Percentiles rank a stretch among this genome's conserved stretches.
Evolutionary conservation across 2,797 vertebrate species (phyloP).

Genomic region (Argya squamiceps): DNA sequence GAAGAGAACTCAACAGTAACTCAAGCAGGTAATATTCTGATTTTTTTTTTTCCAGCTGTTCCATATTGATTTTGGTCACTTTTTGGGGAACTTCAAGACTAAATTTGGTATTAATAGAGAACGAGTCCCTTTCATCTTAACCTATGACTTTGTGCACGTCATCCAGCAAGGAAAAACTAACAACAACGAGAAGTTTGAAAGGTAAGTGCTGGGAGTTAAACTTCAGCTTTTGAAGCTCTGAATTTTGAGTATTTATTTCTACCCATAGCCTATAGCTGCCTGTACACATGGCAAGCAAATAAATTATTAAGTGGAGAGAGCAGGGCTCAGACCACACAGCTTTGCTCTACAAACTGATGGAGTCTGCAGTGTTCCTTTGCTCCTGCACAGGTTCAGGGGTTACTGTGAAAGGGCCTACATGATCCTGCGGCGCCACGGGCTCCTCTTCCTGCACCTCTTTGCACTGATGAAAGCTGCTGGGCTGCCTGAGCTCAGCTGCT

Average conservation of each 20-base stretch:
- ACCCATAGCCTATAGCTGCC: background rate
- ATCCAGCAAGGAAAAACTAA: slow-evolving; percentile 95
- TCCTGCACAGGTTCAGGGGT: slow-evolving; percentile 86
- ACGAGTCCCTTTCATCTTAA: slow-evolving; percentile 96
- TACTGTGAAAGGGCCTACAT: slow-evolving; percentile 96
- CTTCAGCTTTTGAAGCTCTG: background rate
- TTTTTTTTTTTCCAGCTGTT: slow-evolving; percentile 81
- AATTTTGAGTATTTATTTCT: background rate
- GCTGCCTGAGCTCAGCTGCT: slow-evolving; percentile 94
- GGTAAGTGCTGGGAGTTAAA: slow-evolving; percentile 73
- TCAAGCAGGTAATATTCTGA: background rate
- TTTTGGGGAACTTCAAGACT: slow-evolving; percentile 97
- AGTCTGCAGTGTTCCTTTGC: too few relatives aligned
- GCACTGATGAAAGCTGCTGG: slow-evolving; percentile 97
- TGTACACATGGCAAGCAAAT: background rate
- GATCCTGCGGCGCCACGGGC: slow-evolving; percentile 92
- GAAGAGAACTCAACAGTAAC: background rate
- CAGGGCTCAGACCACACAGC: fast-evolving
- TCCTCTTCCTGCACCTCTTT: slow-evolving; percentile 95
- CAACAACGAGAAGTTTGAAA: slow-evolving; percentile 97
- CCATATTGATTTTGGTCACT: slow-evolving; percentile 98
- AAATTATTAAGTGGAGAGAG: background rate
- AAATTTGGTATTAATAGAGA: slow-evolving; percentile 98
- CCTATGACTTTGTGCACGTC: slow-evolving; percentile 97
- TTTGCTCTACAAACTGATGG: background rate